These are phyloP conservation scores for Rhincodon typus DNA, from an alignment of 2,797 vertebrate species.

Conservation along the genomic window DNA sequence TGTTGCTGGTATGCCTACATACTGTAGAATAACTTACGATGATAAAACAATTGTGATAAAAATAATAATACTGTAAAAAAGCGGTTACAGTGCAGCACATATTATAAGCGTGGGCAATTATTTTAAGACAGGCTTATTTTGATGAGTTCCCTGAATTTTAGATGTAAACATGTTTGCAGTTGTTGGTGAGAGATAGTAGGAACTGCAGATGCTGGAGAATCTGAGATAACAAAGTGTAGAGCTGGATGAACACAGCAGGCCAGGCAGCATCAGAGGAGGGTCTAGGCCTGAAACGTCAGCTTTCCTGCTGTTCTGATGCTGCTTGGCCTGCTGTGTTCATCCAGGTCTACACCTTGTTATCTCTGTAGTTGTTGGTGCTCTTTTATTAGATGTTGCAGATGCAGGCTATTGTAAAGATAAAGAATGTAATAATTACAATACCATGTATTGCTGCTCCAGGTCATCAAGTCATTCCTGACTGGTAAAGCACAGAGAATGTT, in stretches of 20 bases:
- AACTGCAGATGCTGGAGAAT: too few species aligned
- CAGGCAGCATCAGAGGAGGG: too few species aligned
- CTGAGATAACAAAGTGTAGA: too few species aligned
- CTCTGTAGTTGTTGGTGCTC: too few species aligned
- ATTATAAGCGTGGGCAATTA: background rate
- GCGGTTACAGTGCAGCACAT: background rate
- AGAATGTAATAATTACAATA: background rate
- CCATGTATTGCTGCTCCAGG: background rate
- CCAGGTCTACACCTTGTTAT: too few species aligned
- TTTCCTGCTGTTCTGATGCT: too few species aligned
- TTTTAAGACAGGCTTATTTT: background rate
- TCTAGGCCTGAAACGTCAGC: too few species aligned
- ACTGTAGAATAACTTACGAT: background rate
- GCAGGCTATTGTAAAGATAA: background rate
- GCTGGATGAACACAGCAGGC: too few species aligned
- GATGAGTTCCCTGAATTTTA: slow-evolving; percentile 3
- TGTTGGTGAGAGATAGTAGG: too few species aligned
- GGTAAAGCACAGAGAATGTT: background rate
- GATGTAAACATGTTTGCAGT: background rate
- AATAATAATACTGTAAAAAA: background rate
- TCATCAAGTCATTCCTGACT: background rate
- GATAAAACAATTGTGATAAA: background rate
- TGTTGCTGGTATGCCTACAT: background rate
- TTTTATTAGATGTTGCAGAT: too few species aligned
- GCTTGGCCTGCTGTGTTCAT: too few species aligned